A percentile compares a stretch with the other conserved stretches of the same genome.
Evolutionary conservation across 2,888 invertebrate species (phyloP).

Genomic region (Hydriomena furcata): DNA sequence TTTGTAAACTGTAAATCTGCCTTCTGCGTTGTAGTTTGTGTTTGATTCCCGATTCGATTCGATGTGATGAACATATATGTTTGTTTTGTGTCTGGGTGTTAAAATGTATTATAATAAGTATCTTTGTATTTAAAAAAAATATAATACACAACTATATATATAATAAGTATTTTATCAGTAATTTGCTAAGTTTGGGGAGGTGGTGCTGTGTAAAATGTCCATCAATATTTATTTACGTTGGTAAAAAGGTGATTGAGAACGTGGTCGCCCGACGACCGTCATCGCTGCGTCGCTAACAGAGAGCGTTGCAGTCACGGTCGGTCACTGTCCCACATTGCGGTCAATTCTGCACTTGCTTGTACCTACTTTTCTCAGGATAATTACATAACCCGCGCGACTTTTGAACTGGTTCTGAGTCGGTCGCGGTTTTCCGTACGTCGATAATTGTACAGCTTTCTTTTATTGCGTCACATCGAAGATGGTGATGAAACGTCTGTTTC

Average conservation of each 20-base stretch:
- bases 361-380: constrained; percentile 43
- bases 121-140: too few relatives aligned
- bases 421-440: constrained; percentile 30
- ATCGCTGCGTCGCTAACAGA: background rate
- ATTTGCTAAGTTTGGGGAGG: too few relatives aligned
- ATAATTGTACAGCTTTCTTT: constrained; percentile 35
- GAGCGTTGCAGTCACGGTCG: constrained; percentile 60
- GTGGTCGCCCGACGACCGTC: constrained; percentile 2
- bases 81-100: too few relatives aligned
- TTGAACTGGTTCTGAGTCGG: constrained; percentile 30
- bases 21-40: too few relatives aligned
- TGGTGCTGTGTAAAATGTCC: too few relatives aligned
- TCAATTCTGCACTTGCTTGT: constrained; percentile 45
- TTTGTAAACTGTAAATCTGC: too few relatives aligned
- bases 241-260: background rate
- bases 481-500: constrained; percentile 27
- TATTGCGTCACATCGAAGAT: constrained; percentile 33
- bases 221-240: too few relatives aligned
- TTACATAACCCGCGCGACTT: constrained; percentile 38
- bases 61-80: too few relatives aligned
- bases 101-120: too few relatives aligned
- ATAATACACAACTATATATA: too few relatives aligned
- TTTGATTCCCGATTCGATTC: too few relatives aligned
- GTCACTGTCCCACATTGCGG: constrained; percentile 59
- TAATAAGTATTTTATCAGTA: too few relatives aligned